phyloP scores from a whole-genome alignment of 2,888 invertebrate species.

The Drymonia ruficornis region DNA sequence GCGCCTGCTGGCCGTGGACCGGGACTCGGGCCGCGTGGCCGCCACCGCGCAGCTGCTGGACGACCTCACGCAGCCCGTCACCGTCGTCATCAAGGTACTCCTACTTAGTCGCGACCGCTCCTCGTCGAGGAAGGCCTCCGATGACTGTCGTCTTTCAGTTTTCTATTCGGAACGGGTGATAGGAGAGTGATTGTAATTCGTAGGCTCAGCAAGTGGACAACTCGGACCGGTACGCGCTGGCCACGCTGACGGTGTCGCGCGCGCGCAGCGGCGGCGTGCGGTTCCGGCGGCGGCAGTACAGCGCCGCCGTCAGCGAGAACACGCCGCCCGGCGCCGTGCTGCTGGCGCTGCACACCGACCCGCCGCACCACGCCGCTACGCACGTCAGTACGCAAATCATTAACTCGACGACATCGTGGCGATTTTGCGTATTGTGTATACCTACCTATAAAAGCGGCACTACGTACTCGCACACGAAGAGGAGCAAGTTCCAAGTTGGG shows the following conservation, averaged over 20 bases:
- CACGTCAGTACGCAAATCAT: constrained; percentile 17
- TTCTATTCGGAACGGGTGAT: too few species aligned
- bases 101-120: too few species aligned
- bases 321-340: constrained; percentile 90
- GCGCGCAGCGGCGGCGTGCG: constrained; percentile 72
- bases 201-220: constrained; percentile 94
- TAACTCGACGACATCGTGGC: too few species aligned
- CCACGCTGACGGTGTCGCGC: constrained; percentile 90
- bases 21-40: constrained; percentile 86
- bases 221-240: constrained; percentile 93
- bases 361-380: constrained; percentile 18
- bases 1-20: constrained; percentile 86
- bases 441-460: too few species aligned
- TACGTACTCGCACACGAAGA: too few species aligned
- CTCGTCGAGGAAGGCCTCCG: too few species aligned
- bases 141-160: too few species aligned
- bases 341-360: constrained; percentile 87
- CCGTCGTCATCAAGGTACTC: constrained; percentile 91
- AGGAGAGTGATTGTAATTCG: background rate
- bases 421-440: too few species aligned
- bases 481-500: too few species aligned
- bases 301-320: constrained; percentile 90
- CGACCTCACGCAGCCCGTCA: constrained; percentile 88
- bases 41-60: constrained; percentile 83
- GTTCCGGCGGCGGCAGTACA: constrained; percentile 90